Conservation (phyloP, 2,113 vertebrate genomes). For the Vulpes lagopus region DNA sequence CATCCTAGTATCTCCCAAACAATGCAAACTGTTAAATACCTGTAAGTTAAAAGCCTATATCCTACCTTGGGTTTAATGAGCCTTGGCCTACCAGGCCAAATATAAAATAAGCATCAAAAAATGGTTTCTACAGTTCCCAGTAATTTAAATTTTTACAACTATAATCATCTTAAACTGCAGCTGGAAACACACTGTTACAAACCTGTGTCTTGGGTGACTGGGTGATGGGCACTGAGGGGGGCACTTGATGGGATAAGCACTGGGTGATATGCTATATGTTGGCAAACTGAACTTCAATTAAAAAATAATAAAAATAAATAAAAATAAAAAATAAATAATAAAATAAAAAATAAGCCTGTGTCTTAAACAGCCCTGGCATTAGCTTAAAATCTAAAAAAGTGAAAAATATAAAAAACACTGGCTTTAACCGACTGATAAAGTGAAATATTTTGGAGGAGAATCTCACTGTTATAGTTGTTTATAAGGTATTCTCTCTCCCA, state of each 20-base stretch:
- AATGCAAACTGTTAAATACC: background rate
- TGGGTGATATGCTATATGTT: too few relatives aligned
- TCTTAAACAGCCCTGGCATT: background rate
- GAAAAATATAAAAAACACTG: background rate
- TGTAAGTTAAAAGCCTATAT: constrained; percentile 6
- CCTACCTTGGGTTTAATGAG: constrained; percentile 27
- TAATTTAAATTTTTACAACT: background rate
- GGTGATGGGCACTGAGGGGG: too few relatives aligned
- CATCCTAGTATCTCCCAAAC: background rate
- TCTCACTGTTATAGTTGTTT: background rate
- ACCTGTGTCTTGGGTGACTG: background rate
- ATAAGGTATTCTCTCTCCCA: background rate
- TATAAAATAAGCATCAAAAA: constrained; percentile 44
- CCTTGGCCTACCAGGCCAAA: constrained; percentile 14
- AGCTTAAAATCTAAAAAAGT: background rate
- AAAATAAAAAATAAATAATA: too few relatives aligned
- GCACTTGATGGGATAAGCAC: too few relatives aligned
- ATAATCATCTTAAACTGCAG: background rate
- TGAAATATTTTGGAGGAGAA: background rate
- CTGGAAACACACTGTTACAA: background rate
- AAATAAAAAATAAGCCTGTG: too few relatives aligned
- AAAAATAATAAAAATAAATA: too few relatives aligned
- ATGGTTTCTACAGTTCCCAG: background rate
- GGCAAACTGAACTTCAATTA: too few relatives aligned
- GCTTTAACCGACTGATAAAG: background rate